These are phyloP conservation scores for Platypus cylindrus DNA, from an alignment of 2,888 invertebrate genomes.

Conservation along the genomic window DNA sequence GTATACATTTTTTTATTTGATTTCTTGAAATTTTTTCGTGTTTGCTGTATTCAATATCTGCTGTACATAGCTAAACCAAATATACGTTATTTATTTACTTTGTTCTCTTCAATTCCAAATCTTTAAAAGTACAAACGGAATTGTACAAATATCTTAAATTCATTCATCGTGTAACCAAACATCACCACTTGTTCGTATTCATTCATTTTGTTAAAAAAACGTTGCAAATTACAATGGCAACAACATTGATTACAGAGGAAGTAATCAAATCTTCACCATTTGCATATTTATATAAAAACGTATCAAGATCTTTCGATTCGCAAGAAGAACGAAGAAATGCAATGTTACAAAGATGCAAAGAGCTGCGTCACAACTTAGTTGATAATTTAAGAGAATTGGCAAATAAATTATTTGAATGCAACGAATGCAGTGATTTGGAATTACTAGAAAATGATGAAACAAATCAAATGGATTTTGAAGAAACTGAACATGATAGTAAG, in stretches of 20 bases:
- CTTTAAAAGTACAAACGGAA: too few species aligned
- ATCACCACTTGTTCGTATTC: too few species aligned
- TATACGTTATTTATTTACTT: too few species aligned
- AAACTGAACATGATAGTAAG: background rate
- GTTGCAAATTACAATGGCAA: too few species aligned
- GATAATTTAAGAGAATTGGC: slow-evolving; percentile 42
- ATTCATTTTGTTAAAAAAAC: too few species aligned
- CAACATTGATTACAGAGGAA: background rate
- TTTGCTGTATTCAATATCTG: too few species aligned
- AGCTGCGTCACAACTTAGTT: slow-evolving; percentile 36
- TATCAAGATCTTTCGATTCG: slow-evolving; percentile 15
- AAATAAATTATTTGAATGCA: slow-evolving; percentile 33
- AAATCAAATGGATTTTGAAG: slow-evolving; percentile 11
- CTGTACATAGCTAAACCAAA: too few species aligned
- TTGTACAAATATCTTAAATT: too few species aligned
- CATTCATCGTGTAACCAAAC: too few species aligned
- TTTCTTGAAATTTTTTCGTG: too few species aligned
- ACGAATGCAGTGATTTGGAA: slow-evolving; percentile 13
- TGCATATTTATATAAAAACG: slow-evolving; percentile 19
- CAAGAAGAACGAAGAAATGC: slow-evolving; percentile 37
- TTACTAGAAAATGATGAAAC: slow-evolving; percentile 1
- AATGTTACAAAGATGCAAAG: slow-evolving; percentile 45
- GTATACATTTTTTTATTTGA: too few species aligned
- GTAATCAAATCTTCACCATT: slow-evolving; percentile 8
- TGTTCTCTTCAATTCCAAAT: too few species aligned